Conservation (phyloP, 2,888 invertebrate genomes). For the Drosophila vallismaia region DNA sequence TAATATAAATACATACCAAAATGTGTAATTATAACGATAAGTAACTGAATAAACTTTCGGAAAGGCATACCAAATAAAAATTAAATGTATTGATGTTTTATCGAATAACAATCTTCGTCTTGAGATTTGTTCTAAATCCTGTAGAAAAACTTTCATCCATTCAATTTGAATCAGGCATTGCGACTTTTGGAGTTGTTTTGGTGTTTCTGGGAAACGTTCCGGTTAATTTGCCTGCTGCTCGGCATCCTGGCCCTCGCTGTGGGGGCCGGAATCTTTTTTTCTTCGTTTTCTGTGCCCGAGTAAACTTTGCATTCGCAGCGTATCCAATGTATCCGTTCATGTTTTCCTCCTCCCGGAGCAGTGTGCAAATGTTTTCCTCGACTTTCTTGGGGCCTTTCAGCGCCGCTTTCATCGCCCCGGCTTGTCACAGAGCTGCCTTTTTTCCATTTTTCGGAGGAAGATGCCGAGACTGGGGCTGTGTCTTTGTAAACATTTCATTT, state of each 20-base stretch:
- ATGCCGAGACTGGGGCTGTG: slow-evolving; percentile 38
- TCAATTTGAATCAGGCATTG: neutral
- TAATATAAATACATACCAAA: slow-evolving; percentile 16
- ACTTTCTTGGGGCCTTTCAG: slow-evolving; percentile 63
- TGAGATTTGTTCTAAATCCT: neutral
- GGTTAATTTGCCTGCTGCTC: slow-evolving; percentile 57
- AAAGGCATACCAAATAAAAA: slow-evolving; percentile 7
- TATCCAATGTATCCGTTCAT: slow-evolving; percentile 65
- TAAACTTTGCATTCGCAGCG: slow-evolving; percentile 77
- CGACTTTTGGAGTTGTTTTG: neutral
- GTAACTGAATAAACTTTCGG: slow-evolving; percentile 31
- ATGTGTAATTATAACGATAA: slow-evolving; percentile 38
- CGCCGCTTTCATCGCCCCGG: slow-evolving; percentile 60
- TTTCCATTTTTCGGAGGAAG: slow-evolving; percentile 45
- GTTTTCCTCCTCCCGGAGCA: slow-evolving; percentile 62
- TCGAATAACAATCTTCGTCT: neutral
- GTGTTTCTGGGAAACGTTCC: slow-evolving; percentile 28
- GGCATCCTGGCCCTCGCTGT: slow-evolving; percentile 16
- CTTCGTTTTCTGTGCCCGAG: slow-evolving; percentile 55
- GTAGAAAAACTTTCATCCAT: neutral
- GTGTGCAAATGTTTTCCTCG: slow-evolving; percentile 52
- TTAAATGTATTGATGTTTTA: neutral
- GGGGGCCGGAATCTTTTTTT: slow-evolving; percentile 2
- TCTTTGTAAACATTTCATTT: slow-evolving; percentile 81
- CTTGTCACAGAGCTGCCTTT: slow-evolving; percentile 61